Conservation (phyloP, 2,113 vertebrate genomes). For the Paratilapia polleni region DNA sequence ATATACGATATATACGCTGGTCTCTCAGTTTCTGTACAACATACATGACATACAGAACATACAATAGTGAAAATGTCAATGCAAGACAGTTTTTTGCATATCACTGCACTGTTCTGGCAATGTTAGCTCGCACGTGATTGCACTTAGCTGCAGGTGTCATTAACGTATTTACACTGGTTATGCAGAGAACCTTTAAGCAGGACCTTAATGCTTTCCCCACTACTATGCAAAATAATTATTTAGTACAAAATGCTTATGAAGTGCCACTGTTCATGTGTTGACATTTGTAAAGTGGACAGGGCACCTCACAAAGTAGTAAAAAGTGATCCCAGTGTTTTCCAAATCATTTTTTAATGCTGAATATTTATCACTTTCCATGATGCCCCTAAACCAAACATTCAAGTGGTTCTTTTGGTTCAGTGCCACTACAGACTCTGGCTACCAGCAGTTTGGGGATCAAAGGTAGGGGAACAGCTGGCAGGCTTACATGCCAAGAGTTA, state of each 20-base stretch:
- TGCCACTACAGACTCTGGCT: background rate
- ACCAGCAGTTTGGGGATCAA: conserved; percentile 28
- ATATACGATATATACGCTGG: too few species aligned
- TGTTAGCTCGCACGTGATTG: too few species aligned
- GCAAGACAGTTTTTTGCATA: too few species aligned
- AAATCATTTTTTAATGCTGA: background rate
- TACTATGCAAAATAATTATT: background rate
- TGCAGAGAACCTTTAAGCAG: background rate
- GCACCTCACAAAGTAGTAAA: background rate
- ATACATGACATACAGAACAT: too few species aligned
- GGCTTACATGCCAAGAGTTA: conserved; percentile 50
- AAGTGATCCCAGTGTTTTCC: background rate
- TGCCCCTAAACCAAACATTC: background rate
- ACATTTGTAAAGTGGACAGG: background rate
- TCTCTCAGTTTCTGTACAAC: too few species aligned
- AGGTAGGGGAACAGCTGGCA: conserved; percentile 30
- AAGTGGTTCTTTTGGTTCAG: background rate
- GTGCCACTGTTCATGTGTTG: background rate
- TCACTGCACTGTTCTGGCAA: too few species aligned
- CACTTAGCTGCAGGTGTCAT: too few species aligned
- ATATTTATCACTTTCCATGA: background rate
- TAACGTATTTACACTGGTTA: background rate
- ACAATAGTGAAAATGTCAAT: too few species aligned
- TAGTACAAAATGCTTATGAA: background rate
- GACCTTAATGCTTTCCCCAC: background rate